phyloP scores from a whole-genome alignment of 2,113 vertebrate genomes.

The Tenrec ecaudatus region DNA sequence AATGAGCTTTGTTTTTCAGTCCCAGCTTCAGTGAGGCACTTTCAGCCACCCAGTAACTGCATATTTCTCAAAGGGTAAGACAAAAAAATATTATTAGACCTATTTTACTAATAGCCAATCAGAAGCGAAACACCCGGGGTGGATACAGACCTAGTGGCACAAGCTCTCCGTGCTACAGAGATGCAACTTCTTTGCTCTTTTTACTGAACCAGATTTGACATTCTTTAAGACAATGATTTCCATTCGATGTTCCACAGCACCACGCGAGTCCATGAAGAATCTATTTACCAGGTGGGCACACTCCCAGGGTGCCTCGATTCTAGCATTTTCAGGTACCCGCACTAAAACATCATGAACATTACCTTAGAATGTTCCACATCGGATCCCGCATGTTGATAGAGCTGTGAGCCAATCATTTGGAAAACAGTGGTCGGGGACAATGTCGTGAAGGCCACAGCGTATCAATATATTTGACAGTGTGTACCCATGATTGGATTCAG shows the following conservation, averaged over 20 bases:
- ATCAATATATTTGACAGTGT: not conserved
- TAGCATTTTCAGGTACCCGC: not conserved
- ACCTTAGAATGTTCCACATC: not conserved
- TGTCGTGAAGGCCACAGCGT: not conserved
- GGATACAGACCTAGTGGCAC: not conserved
- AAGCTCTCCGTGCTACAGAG: not conserved
- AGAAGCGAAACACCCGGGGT: not conserved
- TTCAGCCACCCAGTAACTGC: not conserved
- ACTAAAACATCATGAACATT: not conserved
- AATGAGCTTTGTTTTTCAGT: not conserved
- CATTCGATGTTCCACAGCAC: not conserved
- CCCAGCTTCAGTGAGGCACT: slow-evolving; percentile 50
- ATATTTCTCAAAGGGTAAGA: not conserved
- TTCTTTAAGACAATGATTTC: not conserved
- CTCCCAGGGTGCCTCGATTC: not conserved
- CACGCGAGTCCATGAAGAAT: not conserved
- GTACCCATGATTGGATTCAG: not conserved
- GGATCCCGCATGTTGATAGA: not conserved
- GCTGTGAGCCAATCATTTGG: not conserved
- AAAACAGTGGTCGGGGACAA: not conserved
- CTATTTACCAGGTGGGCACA: not conserved
- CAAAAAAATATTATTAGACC: not conserved
- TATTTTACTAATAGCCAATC: not conserved
- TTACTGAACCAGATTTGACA: not conserved
- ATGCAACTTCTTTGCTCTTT: not conserved